phyloP scores from a whole-genome alignment of 2,113 vertebrate species.

The Podocnemis expansa region DNA sequence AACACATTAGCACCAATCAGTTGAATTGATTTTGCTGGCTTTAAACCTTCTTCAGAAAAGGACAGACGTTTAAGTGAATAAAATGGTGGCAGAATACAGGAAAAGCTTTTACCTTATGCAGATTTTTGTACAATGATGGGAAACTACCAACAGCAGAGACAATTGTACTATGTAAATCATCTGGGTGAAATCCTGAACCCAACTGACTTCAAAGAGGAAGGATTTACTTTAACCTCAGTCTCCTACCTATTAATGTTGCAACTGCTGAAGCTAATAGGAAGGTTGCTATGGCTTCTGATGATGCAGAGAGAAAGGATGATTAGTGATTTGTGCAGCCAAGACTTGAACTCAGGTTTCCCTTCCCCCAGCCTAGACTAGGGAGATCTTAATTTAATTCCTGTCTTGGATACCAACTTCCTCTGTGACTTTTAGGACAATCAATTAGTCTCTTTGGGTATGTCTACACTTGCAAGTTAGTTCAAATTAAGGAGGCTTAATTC shows the following conservation, averaged over 20 bases:
- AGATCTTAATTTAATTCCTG: not conserved
- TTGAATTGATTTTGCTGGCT: conserved; percentile 31
- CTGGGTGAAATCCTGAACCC: not conserved
- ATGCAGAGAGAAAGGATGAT: not conserved
- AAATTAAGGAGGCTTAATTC: too few species aligned
- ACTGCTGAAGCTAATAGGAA: not conserved
- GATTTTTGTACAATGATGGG: not conserved
- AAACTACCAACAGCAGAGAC: not conserved
- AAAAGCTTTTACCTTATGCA: conserved; percentile 3
- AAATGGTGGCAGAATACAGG: not conserved
- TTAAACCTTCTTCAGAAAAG: not conserved
- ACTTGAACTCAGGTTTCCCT: not conserved
- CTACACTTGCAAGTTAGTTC: too few species aligned
- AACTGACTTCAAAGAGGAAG: not conserved
- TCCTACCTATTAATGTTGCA: not conserved
- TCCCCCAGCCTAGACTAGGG: not conserved
- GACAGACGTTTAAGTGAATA: conserved; percentile 24
- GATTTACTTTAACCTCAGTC: not conserved
- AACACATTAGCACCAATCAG: conserved; percentile 2
- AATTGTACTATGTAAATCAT: not conserved
- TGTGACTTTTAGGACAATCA: not conserved
- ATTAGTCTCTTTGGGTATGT: too few species aligned
- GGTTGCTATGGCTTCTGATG: not conserved
- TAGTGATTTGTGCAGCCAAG: not conserved
- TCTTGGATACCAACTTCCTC: not conserved